Evolutionary conservation across 2,113 vertebrate species (phyloP).

Genomic region (Ochotona princeps): DNA sequence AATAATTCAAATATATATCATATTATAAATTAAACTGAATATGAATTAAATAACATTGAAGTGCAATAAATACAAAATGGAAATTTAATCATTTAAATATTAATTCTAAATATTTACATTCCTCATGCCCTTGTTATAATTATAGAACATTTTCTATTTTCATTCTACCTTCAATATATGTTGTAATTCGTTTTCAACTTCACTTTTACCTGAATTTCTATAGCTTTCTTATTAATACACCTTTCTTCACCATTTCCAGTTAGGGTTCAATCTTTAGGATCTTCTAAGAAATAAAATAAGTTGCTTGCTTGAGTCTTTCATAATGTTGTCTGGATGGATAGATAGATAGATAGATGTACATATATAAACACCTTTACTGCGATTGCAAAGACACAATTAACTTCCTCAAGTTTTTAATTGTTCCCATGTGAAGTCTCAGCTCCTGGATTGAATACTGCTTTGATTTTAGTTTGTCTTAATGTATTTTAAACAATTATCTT

Average conservation of each 20-base stretch:
- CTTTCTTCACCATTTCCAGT: not conserved
- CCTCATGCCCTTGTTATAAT: not conserved
- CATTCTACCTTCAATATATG: not conserved
- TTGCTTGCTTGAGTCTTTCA: not conserved
- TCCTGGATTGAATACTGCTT: too few species aligned
- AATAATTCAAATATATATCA: conserved; percentile 25
- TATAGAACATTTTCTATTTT: not conserved
- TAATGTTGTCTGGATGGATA: too few species aligned
- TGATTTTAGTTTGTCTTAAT: not conserved
- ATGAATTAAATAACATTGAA: not conserved
- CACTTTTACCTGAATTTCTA: not conserved
- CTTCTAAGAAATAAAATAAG: not conserved
- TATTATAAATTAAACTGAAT: not conserved
- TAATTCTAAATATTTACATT: not conserved
- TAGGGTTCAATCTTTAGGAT: not conserved
- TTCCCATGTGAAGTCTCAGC: too few species aligned
- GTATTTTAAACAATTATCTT: not conserved
- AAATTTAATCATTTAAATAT: not conserved
- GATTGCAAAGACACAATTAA: too few species aligned
- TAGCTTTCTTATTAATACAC: not conserved
- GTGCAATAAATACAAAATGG: conserved; percentile 9
- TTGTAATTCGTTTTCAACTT: not conserved
- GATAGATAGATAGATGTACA: too few species aligned
- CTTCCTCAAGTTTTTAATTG: too few species aligned
- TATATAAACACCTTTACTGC: too few species aligned